Percentiles rank a stretch among this genome's conserved stretches.
Conservation (phyloP, 2,888 invertebrate genomes). For the Oxyteleia sp. region DNA sequence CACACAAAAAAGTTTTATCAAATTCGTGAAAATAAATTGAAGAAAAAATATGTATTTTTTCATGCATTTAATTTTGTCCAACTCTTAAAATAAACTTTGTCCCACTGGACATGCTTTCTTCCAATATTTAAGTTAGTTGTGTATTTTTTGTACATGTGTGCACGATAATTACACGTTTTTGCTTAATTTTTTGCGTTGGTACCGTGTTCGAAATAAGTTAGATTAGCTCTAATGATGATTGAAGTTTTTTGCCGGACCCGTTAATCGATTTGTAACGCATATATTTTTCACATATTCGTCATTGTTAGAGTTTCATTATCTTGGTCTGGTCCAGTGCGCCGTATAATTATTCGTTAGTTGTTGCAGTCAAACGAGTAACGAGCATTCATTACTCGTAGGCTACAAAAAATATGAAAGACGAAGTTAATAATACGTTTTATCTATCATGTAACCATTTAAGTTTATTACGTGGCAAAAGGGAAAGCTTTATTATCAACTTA, state of each 20-base stretch:
- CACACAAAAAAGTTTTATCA: too few relatives aligned
- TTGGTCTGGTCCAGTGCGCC: constrained; percentile 45
- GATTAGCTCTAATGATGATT: constrained; percentile 21
- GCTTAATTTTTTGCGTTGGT: too few relatives aligned
- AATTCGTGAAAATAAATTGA: too few relatives aligned
- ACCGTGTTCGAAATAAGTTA: neutral
- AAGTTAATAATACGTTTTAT: constrained; percentile 1
- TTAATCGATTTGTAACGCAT: constrained; percentile 28
- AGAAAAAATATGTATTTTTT: too few relatives aligned
- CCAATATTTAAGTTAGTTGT: too few relatives aligned
- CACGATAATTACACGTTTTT: too few relatives aligned
- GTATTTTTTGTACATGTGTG: too few relatives aligned
- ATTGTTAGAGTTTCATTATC: constrained; percentile 59
- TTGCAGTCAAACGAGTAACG: constrained; percentile 38
- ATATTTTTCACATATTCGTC: constrained; percentile 28
- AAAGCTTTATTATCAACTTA: too few relatives aligned
- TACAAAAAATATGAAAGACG: neutral
- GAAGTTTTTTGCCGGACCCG: constrained; percentile 10
- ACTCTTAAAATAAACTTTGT: too few relatives aligned
- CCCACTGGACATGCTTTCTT: too few relatives aligned
- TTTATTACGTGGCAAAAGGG: too few relatives aligned
- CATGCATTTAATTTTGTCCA: too few relatives aligned
- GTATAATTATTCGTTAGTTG: constrained; percentile 57
- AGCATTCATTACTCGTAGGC: constrained; percentile 37
- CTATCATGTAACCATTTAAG: neutral